Evolutionary conservation across 2,113 vertebrate species (phyloP), one percentile per base, ranked within the genome.

Genomic region (Otocyon megalotis): DNA sequence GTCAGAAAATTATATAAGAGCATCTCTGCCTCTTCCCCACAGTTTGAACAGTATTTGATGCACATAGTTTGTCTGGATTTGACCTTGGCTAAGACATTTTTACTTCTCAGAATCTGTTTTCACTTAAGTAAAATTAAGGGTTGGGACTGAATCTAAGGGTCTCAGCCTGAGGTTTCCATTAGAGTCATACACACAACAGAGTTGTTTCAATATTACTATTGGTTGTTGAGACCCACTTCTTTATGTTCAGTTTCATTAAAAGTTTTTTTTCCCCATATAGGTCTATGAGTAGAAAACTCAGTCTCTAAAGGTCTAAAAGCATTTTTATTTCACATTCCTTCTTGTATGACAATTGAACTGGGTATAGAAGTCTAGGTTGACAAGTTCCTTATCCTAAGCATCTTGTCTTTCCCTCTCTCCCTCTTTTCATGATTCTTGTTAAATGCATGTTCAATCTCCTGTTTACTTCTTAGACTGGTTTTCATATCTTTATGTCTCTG

Each of bases 191-290:
- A 58, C 43, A 7, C 43, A 43, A 43, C 43, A 43, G 43, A 87
- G 53, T 28, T 53, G 72, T 96, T 24, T 53, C 22, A 74, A 53
- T 67, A 37, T 54, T 11, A 65, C 17, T 20, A 26, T 79, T 26
- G 80, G 16, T 84, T 85, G 65, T 79, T 85, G 20, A 60, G 48
- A 88, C 13, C 17, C 8, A 58, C 74, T 93, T 96, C 58, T 76
- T 77, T 65, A 65, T n/a, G 26, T 91, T 95, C 20, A 28, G 43
- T 93, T 62, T 90, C 48, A 72, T 54, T 93, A 77, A 81, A 88
- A 24, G 13, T 19, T 72, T 77, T 3, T 48, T 50, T 81, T 89
- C 63, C 56, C 30, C 90, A 0, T 1, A 5, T 74, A 83, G 9
- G n/a, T 80, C 17, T 86, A 13, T 72, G 48, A 71, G n/a, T 62